These are phyloP conservation scores for Cirrhinus molitorella DNA, from an alignment of 2,797 vertebrate genomes.

Conservation along the genomic window DNA sequence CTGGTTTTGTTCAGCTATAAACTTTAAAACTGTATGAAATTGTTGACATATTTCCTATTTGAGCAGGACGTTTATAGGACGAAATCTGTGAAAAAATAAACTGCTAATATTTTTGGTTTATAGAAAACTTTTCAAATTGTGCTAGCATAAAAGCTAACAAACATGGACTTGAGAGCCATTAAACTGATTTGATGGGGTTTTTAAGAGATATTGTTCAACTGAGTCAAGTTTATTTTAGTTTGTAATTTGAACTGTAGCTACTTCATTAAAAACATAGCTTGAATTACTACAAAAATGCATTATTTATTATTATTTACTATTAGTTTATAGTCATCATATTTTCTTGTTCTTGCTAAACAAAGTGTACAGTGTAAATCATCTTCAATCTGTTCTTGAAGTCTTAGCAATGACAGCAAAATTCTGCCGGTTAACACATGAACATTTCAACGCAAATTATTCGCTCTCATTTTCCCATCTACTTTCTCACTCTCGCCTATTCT, in stretches of 20 bases:
- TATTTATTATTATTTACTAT: background rate
- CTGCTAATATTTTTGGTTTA: background rate
- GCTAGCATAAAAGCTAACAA: background rate
- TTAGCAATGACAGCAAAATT: slow-evolving; percentile 19
- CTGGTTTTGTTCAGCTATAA: background rate
- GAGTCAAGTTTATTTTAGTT: background rate
- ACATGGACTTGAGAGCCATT: background rate
- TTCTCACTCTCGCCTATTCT: background rate
- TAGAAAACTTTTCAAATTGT: background rate
- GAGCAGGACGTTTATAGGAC: background rate
- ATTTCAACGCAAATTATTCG: background rate
- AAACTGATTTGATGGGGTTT: background rate
- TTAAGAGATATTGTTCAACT: background rate
- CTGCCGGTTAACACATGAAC: slow-evolving; percentile 24
- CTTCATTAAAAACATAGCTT: background rate
- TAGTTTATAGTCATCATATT: background rate
- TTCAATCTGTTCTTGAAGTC: background rate
- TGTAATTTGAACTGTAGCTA: background rate
- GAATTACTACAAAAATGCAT: slow-evolving; percentile 3
- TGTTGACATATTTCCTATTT: background rate
- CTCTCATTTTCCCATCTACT: slow-evolving; percentile 10
- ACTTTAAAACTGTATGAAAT: background rate
- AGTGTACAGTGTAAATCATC: background rate
- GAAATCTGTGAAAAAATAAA: background rate
- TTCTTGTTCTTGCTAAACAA: background rate